Base-by-base conservation (phyloP, 1,140 invertebrate species). In the Frieseomelitta varia region DNA sequence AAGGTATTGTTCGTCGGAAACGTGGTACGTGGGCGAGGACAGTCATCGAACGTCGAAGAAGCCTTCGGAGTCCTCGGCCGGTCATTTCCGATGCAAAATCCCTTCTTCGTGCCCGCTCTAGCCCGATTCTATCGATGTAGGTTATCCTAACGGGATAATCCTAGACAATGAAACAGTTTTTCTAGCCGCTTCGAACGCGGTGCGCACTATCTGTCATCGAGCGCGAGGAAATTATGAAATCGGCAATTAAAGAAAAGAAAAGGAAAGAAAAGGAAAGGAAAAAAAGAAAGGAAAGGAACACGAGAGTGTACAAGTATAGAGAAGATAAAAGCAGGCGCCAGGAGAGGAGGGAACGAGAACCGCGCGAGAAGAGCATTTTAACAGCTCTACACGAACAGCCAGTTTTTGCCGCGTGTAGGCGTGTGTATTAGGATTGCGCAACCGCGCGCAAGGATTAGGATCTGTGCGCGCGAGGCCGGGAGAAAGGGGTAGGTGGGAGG, bases 21-120 rank as follows among this genome's bases (percentile, higher is more conserved):
- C 27, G n/a, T n/a, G 53, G 55, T 79, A 88, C 85, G 87, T 86
- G 85, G 78, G 67, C 68, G 81, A 85, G 51, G 73, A 81, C 63
- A 85, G 85, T 84, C 84, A 87, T 88, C 74, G 81, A 67, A 72
- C 78, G 69, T 58, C 56, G 68, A 8, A 27, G 68, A 14, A 24
- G 65, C 30, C 15, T 12, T 19, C 21, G 72, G 72, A 8, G 30
- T n/a, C n/a, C 58, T 27, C 69, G 51, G 15, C 69, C 58, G 71
- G 83, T 71, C 88, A 90, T 90, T 92, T 91, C 87, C 88, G 86
- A 92, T 92, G 91, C 90, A 92, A 91, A 92, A 89, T 91, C 88
- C 84, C 71, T 91, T 91, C 89, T 88, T 76, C 84, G 89, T 90
- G 90, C 84, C 87, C 84, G 85, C 87, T 88, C 56, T 47, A 34